A percentile compares a stretch with the other conserved stretches of the same genome.
These are phyloP conservation scores for Rhodeus uyekii DNA, from an alignment of 2,797 vertebrate genomes.

Conservation along the genomic window DNA sequence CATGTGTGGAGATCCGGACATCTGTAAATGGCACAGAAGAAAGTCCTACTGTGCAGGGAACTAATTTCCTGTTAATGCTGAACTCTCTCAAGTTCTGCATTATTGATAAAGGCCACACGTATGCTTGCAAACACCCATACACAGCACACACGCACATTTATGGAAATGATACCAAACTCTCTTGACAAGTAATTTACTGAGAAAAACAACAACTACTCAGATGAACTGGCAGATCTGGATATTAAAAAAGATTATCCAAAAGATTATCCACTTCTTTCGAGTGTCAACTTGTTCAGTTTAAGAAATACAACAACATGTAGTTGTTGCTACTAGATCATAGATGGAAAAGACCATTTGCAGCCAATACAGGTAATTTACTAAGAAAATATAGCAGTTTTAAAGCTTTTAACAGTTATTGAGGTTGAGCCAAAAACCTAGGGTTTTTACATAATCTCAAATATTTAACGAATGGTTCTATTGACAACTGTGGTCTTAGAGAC, in stretches of 20 bases:
- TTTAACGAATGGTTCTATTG: no score
- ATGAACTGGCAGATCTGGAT: not conserved
- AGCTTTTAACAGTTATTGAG: no score
- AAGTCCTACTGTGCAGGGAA: conserved; percentile 69
- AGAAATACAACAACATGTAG: not conserved
- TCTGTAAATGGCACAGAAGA: conserved; percentile 70
- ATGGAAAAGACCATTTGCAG: no score
- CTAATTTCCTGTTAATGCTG: conserved; percentile 60
- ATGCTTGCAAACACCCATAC: conserved; percentile 8
- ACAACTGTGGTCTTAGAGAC: no score
- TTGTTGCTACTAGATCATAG: no score
- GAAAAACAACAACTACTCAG: not conserved
- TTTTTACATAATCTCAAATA: no score
- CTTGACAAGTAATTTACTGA: not conserved
- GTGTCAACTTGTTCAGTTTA: not conserved
- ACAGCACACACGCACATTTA: not conserved
- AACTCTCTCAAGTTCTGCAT: conserved; percentile 48
- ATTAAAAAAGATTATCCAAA: not conserved
- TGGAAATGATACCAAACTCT: not conserved
- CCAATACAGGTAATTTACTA: no score
- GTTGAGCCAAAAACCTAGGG: no score
- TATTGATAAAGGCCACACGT: conserved; percentile 58
- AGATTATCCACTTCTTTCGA: not conserved
- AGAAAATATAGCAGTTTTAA: no score
- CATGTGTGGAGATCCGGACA: conserved; percentile 38